Base-by-base conservation (phyloP, 2,888 invertebrate genomes). In the Noctua janthina region DNA sequence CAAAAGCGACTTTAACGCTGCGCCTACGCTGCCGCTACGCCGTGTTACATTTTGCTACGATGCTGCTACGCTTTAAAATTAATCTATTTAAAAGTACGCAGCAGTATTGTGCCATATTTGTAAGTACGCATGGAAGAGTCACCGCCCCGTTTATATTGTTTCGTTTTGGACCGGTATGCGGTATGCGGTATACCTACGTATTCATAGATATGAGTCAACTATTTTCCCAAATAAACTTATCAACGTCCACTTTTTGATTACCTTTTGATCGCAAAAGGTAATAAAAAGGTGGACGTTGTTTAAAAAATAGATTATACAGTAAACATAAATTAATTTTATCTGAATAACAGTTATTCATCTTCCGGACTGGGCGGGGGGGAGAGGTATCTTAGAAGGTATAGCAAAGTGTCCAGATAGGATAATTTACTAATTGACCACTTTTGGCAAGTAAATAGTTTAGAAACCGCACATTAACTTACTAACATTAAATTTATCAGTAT, bases 141-240 rank as follows among this genome's bases (percentile, higher is more conserved):
- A 35, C 49, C 69, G 66, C 29, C 66, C 20, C 29, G 62, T 68
- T 64, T 35, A 51, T 43, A 75, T 46, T 70, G n/a, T 35, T 69
- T 17, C 35, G 29, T 23, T 51, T 35, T 20, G 35, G 43, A 68
- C 72, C 29, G n/a, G 35, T 62, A 66, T 51, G 15, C 29, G n/a
- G 35, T 62, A 66, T 51, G 15, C 43, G 6, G n/a, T 17, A 68
- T 59, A 7, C 7, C 7, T 43, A 56, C 15, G 23, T 83, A 80
- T 84, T 79, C 72, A 59, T 35, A 84, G 80, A 75, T 75, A 75
- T 80, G 75, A 83, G 15, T 85, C 81, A 83, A 73, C 80, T 75
- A 46, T 69, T 66, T 59, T 69, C 75, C 72, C 75, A 68, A 43
- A 39, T n/a, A 56, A 68, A 73, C 54, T 49, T 62, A 23, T 54